Conservation (phyloP, 2,888 invertebrate genomes). For the Conus canariensis region DNA sequence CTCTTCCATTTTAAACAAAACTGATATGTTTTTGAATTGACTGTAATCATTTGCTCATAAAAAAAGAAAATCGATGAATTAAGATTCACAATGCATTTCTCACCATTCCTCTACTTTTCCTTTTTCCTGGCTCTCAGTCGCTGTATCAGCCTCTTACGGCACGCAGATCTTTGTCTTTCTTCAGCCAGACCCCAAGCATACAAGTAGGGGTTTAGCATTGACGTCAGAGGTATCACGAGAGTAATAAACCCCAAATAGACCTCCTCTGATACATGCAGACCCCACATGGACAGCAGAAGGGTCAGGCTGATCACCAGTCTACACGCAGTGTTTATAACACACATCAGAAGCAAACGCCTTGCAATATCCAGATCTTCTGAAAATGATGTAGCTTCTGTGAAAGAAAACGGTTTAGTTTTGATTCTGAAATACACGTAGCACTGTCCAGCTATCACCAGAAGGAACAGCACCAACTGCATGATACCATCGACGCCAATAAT, state of each 20-base stretch:
- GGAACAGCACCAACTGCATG: not conserved
- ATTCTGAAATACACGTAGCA: constrained; percentile 5
- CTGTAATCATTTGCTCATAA: too few relatives aligned
- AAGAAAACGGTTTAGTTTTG: not conserved
- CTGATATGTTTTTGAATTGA: too few relatives aligned
- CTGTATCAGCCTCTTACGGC: not conserved
- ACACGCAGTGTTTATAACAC: not conserved
- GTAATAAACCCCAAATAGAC: not conserved
- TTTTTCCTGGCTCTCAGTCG: not conserved
- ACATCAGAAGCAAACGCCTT: not conserved
- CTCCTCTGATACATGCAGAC: not conserved
- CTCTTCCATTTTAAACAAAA: too few relatives aligned
- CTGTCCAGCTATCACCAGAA: not conserved
- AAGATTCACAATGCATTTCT: too few relatives aligned
- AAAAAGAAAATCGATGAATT: too few relatives aligned
- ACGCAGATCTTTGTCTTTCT: not conserved
- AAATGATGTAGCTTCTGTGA: not conserved
- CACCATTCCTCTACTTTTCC: too few relatives aligned
- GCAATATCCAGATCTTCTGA: not conserved
- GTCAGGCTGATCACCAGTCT: not conserved
- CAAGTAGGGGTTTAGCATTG: not conserved
- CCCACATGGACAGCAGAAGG: not conserved
- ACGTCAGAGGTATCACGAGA: not conserved
- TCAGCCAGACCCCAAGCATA: not conserved
- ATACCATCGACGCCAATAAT: not conserved